Conservation (phyloP, 2,888 invertebrate genomes). For the Stramonita haemastoma region DNA sequence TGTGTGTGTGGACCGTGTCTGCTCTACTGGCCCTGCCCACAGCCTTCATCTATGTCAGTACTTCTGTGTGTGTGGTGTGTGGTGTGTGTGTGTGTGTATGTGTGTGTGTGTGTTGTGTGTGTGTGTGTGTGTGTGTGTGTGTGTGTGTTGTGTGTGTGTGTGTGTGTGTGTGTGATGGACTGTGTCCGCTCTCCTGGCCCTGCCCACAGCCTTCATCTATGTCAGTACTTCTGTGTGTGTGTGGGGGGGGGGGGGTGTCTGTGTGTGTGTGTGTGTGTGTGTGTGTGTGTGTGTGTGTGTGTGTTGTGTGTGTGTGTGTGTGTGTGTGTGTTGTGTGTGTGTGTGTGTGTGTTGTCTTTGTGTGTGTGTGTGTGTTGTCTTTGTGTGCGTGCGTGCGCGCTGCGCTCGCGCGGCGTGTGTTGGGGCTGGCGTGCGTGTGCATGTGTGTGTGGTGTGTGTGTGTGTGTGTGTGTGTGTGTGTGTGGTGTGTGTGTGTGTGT, state of each 20-base stretch:
- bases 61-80: background rate
- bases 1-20: constrained; percentile 82
- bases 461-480: background rate
- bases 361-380: background rate
- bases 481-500: background rate
- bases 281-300: background rate
- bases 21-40: constrained; percentile 83
- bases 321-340: constrained; percentile 28
- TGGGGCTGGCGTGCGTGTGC: background rate
- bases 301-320: background rate
- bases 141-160: background rate
- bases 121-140: background rate
- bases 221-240: constrained; percentile 76
- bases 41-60: constrained; percentile 81
- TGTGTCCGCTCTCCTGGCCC: constrained; percentile 81
- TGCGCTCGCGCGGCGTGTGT: no score
- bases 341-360: background rate
- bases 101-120: background rate
- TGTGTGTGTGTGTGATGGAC: constrained; percentile 81
- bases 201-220: constrained; percentile 83
- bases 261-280: background rate
- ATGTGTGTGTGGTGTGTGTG: background rate
- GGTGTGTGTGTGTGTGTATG: background rate
- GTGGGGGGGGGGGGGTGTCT: background rate
- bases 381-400: no score